Base-by-base conservation (phyloP, 2,113 vertebrate genomes). In the Gymnogyps californianus region DNA sequence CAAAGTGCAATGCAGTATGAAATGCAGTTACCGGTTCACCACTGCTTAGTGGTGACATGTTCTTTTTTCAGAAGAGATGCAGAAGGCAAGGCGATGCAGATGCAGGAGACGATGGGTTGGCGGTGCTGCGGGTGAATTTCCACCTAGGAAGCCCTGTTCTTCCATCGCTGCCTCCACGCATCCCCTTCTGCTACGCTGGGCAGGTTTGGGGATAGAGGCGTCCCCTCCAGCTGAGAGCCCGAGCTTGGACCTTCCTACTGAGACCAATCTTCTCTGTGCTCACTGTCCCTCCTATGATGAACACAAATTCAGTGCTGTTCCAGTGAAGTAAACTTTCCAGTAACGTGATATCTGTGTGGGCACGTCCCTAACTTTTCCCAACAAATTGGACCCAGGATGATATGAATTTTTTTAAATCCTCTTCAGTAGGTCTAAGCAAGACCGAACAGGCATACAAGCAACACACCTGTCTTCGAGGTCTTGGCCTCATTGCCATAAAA, bases 261-360 rank as follows among this genome's bases (percentile, higher is more conserved):
- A 67, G 6, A 40, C n/a, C 28, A 26, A 3, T 16, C 61, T 55
- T 64, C 31, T 72, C 16, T 44, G 14, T 58, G 13, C 9, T 62
- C 13, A 5, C 36, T 5, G 3, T 47, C 26, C 11, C 26, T 26
- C 19, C 25, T 44, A 6, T 6, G 12, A 34, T 9, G 28, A 88
- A 32, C 11, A 40, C 28, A 38, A 88, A 70, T 9, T 28, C n/a
- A 19, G 34, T 61, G n/a, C 32, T 80, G 5, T n/a, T 38, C 34
- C 24, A 66, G 38, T 5, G 20, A 57, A 58, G 5, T 20, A 51
- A 58, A 20, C n/a, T 75, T 65, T 44, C 13, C 22, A 69, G 47
- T n/a, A 61, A 64, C 0, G 0, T 31, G 34, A 5, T 26, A n/a
- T 3, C 28, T 44, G 16, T 28, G 8, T 42, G 42, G 31, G 10